Percentiles rank a stretch among this genome's conserved stretches.
Evolutionary conservation across 2,797 vertebrate genomes (phyloP).

Genomic region (Leontopithecus rosalia): DNA sequence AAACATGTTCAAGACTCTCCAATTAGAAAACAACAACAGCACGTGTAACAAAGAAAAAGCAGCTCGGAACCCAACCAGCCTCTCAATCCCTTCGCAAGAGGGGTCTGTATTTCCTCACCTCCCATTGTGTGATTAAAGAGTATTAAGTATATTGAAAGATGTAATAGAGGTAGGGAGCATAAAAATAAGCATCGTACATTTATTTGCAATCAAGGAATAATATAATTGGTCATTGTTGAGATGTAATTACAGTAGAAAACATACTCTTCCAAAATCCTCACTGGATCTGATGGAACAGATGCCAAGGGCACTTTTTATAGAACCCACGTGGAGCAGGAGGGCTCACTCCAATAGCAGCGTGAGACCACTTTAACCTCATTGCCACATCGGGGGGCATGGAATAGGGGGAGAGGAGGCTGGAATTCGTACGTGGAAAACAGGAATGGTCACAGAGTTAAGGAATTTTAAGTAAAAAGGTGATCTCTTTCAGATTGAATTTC

Average conservation of each 20-base stretch:
- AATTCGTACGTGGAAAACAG: fast-evolving
- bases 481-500: neutral
- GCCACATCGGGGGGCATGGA: fast-evolving
- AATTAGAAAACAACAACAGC: neutral
- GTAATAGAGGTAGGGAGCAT: neutral
- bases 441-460: neutral
- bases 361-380: neutral
- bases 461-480: neutral
- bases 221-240: neutral
- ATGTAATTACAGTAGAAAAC: conserved; percentile 5
- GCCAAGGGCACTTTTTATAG: neutral
- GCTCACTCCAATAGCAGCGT: fast-evolving
- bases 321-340: neutral
- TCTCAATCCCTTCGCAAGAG: neutral
- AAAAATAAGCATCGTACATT: neutral
- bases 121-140: neutral
- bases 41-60: neutral
- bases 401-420: fast-evolving
- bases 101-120: neutral
- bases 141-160: neutral
- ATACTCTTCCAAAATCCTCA: neutral
- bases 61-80: fast-evolving
- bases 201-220: conserved; percentile 49
- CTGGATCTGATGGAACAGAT: neutral
- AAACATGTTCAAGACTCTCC: neutral